Conservation (phyloP, 2,888 invertebrate species). For the Ennomos quercinarius region DNA sequence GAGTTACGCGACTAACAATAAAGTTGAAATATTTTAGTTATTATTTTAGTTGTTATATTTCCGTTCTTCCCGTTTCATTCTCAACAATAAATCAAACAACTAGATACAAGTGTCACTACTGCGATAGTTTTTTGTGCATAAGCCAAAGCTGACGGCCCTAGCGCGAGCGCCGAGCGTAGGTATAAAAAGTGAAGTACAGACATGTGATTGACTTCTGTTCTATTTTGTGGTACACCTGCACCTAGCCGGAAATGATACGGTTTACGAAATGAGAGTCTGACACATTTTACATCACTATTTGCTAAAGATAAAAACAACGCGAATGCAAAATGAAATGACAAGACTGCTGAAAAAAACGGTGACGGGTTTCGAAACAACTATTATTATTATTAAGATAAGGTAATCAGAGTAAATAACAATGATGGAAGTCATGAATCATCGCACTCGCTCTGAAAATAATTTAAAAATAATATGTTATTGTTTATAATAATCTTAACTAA, state of each 20-base stretch:
- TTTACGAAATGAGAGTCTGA: constrained; percentile 1
- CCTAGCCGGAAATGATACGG: constrained; percentile 7
- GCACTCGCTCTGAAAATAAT: constrained; percentile 4
- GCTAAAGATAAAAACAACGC: constrained; percentile 4
- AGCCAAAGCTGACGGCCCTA: too few species aligned
- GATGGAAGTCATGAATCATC: constrained; percentile 16
- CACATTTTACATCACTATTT: constrained; percentile 8
- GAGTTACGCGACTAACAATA: too few species aligned
- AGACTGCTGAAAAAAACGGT: constrained; percentile 12
- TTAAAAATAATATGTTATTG: neutral
- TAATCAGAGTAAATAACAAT: constrained; percentile 11
- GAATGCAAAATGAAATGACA: constrained; percentile 4
- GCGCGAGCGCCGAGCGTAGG: too few species aligned
- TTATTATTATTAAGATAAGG: constrained; percentile 13
- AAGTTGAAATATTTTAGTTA: too few species aligned
- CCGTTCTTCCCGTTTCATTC: too few species aligned
- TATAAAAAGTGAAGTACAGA: too few species aligned
- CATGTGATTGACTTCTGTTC: too few species aligned
- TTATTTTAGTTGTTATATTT: too few species aligned
- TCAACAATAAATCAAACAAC: too few species aligned
- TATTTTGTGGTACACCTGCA: too few species aligned
- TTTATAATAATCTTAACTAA: neutral
- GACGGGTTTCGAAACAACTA: constrained; percentile 7
- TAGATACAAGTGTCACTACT: too few species aligned
- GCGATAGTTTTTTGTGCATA: too few species aligned